Conservation (phyloP, 2,113 vertebrate species). For the Piprites chloris region DNA sequence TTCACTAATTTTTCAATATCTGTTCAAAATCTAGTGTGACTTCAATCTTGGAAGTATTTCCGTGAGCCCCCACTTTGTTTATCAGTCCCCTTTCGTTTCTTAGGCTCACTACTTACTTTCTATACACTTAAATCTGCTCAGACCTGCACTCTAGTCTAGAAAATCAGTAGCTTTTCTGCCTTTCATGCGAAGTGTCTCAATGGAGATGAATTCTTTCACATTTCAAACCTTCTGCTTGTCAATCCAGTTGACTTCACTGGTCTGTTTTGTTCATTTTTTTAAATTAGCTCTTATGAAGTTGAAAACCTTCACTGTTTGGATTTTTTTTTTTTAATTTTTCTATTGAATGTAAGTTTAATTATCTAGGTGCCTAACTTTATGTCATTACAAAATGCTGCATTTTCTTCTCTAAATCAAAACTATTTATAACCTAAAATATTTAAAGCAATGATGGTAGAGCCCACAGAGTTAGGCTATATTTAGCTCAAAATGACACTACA, state of each 20-base stretch:
- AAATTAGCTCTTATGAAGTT: background rate
- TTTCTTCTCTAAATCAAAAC: background rate
- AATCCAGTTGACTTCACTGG: background rate
- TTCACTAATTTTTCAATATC: background rate
- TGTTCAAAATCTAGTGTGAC: background rate
- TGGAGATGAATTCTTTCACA: background rate
- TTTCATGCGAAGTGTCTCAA: background rate
- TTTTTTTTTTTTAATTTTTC: background rate
- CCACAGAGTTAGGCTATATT: background rate
- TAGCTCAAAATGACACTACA: background rate
- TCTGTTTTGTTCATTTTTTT: background rate
- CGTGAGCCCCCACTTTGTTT: background rate
- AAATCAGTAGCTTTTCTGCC: background rate
- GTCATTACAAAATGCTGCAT: background rate
- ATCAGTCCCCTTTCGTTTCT: background rate
- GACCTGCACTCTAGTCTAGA: background rate
- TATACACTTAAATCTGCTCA: background rate
- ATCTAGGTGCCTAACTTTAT: background rate
- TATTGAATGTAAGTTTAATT: background rate
- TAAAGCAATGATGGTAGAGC: background rate
- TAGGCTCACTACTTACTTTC: background rate
- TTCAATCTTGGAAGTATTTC: background rate
- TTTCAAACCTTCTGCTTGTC: background rate
- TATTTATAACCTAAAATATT: background rate
- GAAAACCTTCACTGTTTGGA: background rate